Percentiles rank a stretch among this genome's conserved stretches.
Evolutionary conservation across 2,113 vertebrate genomes (phyloP).

Genomic region (Chaetops frenatus): DNA sequence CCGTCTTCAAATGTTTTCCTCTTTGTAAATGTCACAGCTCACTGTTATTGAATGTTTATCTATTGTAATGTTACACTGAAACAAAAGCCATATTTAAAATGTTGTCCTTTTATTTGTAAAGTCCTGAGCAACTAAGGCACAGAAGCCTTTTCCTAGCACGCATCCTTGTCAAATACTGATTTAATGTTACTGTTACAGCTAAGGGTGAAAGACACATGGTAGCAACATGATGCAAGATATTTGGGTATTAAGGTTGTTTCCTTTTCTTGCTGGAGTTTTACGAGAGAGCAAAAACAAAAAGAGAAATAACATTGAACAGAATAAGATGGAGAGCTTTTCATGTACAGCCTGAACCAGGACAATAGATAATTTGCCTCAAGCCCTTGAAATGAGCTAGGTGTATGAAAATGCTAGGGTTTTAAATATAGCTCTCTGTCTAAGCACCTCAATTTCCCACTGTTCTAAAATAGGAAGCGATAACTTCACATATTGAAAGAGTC

Average conservation of each 20-base stretch:
- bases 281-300: background rate
- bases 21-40: conserved; percentile 26
- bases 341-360: background rate
- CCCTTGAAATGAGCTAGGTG: background rate
- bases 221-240: background rate
- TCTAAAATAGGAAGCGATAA: background rate
- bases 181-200: background rate
- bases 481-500: background rate
- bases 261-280: background rate
- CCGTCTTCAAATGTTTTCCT: background rate
- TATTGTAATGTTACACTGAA: background rate
- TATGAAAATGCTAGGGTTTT: background rate
- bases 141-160: background rate
- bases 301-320: background rate
- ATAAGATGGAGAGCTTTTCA: background rate
- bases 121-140: background rate
- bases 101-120: background rate
- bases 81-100: conserved; percentile 2
- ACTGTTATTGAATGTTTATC: background rate
- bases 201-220: background rate
- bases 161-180: background rate
- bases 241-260: background rate
- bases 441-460: background rate
- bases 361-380: background rate
- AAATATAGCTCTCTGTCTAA: background rate